These are phyloP conservation scores for Therioaphis trifolii DNA, from an alignment of 2,888 invertebrate genomes.

Conservation along the genomic window DNA sequence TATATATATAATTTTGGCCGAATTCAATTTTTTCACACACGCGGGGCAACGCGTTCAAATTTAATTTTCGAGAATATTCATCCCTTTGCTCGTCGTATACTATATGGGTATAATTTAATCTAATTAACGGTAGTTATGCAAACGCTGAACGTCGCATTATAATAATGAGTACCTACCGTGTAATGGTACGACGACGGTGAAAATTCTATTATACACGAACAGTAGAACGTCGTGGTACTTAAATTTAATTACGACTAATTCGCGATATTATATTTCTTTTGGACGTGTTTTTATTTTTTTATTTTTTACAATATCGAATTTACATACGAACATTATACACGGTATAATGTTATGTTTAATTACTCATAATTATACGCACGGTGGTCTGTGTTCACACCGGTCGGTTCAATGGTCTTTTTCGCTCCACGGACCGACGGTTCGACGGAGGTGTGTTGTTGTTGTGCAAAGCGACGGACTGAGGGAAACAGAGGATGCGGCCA, in stretches of 20 bases:
- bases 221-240: not conserved
- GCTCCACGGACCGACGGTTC: not conserved
- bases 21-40: too few relatives aligned
- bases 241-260: conserved; percentile 38
- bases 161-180: not conserved
- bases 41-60: not conserved
- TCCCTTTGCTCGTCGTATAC: not conserved
- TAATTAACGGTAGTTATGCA: not conserved
- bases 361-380: conserved; percentile 26
- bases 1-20: too few relatives aligned
- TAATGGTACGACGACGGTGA: not conserved
- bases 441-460: too few relatives aligned
- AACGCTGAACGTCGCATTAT: not conserved
- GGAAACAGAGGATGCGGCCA: too few relatives aligned
- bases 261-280: conserved; percentile 11
- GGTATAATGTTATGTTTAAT: conserved; percentile 10
- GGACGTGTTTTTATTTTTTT: not conserved
- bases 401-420: conserved; percentile 10
- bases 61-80: not conserved
- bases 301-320: conserved; percentile 6
- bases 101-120: conserved; percentile 31
- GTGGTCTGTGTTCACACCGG: not conserved
- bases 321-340: not conserved
- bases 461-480: too few relatives aligned
- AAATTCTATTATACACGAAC: conserved; percentile 21